Evolutionary conservation across 2,888 invertebrate species (phyloP), one percentile per base, ranked within the genome.

Genomic region (Cylloceria caligata): DNA sequence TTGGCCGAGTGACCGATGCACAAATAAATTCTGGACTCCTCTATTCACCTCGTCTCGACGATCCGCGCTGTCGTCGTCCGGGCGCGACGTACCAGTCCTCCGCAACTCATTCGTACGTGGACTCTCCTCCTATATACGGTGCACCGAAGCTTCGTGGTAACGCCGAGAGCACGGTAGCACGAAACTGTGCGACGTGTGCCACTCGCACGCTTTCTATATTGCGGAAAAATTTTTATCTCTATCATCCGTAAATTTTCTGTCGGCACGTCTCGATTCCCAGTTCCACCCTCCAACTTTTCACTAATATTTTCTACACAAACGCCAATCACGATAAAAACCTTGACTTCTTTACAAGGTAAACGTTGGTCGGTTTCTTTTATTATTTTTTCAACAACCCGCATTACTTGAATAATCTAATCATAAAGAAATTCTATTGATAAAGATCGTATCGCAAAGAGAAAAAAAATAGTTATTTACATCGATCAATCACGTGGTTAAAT

Each of bases 1-100:
- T 85, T 86, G 84, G 62, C 80, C 75, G 77, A 77, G 81, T 84
- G 84, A 81, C 84, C 81, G 82, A 83, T 83, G 80, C 79, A 77
- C 75, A 81, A 80, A 83, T 85, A 83, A 85, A 86, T 85, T 83
- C 80, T 83, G 79, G 74, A 36, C 74, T 80, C 64, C 74, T 77
- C 76, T 71, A 75, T 78, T 84, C 77, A 75, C 78, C 67, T 42
- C 52, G 52, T 69, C 73, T 21, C 62, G 72, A 68, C 73, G 64
- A 78, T 78, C 47, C 30, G 47, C 71, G 39, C 39, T 49, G 71
- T 49, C 39, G 57, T 75, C 71, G 69, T 80, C 52, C 72, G 57
- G 47, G 49, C 67, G 67, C 19, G 65, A 9, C 16, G 39, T 55
- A 52, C 71, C 55, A 36, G 19, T 34, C 49, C 62, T 49, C n/a